These are phyloP conservation scores for Paramormyrops kingsleyae DNA, from an alignment of 2,113 vertebrate genomes.

Conservation along the genomic window DNA sequence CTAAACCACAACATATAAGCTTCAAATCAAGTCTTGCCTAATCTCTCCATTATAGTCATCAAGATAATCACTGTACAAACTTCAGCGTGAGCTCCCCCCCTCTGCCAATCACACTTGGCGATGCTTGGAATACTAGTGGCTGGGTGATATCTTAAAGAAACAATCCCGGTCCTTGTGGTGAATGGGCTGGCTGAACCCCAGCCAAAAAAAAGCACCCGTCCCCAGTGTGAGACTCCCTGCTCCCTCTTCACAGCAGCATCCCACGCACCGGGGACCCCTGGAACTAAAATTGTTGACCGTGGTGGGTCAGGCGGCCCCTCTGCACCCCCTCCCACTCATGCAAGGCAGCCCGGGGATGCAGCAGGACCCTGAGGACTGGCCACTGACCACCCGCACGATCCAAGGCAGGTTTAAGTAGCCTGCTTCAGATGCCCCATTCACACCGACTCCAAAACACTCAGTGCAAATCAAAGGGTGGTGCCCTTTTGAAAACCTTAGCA, in stretches of 20 bases:
- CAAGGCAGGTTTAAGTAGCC: slow-evolving; percentile 23
- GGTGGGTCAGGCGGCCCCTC: slow-evolving; percentile 51
- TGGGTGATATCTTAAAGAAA: slow-evolving; percentile 34
- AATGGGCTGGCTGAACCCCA: slow-evolving; percentile 12
- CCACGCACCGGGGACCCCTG: slow-evolving; percentile 53
- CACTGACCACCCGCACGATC: slow-evolving; percentile 38
- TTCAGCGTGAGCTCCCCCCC: background rate
- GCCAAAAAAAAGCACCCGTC: slow-evolving; percentile 45
- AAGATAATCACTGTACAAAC: background rate
- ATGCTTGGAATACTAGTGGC: slow-evolving; percentile 24
- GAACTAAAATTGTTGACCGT: slow-evolving; percentile 54
- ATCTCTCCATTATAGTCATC: background rate
- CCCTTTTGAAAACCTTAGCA: background rate
- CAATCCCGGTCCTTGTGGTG: slow-evolving; percentile 40
- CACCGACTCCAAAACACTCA: background rate
- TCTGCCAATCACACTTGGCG: slow-evolving; percentile 20
- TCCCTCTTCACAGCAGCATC: slow-evolving; percentile 29
- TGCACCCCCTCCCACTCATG: slow-evolving; percentile 33
- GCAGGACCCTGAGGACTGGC: slow-evolving; percentile 16
- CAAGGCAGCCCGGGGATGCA: background rate
- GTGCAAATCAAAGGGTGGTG: background rate
- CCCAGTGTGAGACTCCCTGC: slow-evolving; percentile 26
- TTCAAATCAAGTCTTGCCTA: background rate
- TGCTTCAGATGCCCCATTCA: background rate
- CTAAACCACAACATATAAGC: background rate